Percentiles rank a stretch among this genome's conserved stretches.
Conservation (phyloP, 2,888 invertebrate genomes). For the Polyommatus icarus region DNA sequence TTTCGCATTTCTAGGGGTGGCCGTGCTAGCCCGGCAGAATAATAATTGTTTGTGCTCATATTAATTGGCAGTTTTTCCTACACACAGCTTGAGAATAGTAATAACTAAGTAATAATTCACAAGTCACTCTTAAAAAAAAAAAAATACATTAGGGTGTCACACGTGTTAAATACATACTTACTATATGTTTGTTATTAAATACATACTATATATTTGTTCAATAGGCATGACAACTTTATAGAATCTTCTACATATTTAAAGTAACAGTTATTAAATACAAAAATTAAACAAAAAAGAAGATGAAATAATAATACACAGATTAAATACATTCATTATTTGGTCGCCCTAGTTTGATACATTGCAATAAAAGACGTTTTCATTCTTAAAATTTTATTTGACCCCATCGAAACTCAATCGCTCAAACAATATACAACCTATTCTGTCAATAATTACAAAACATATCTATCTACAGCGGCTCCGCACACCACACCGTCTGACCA, state of each 20-base stretch:
- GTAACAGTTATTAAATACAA: too few relatives aligned
- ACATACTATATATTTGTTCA: too few relatives aligned
- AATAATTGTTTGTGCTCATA: too few relatives aligned
- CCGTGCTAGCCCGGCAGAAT: too few relatives aligned
- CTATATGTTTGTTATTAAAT: too few relatives aligned
- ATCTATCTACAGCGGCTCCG: slow-evolving; percentile 55
- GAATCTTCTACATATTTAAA: too few relatives aligned
- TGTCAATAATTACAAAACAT: slow-evolving; percentile 50
- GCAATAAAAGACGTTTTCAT: slow-evolving; percentile 47
- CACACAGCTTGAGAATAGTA: not conserved
- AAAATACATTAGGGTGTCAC: not conserved
- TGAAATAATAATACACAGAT: too few relatives aligned
- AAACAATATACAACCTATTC: slow-evolving; percentile 73
- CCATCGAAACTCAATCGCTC: slow-evolving; percentile 73
- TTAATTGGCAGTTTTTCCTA: not conserved
- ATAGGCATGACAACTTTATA: too few relatives aligned
- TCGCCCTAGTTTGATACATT: not conserved
- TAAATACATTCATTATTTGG: not conserved
- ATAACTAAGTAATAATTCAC: too few relatives aligned
- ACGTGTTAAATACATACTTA: too few relatives aligned
- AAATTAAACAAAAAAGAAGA: too few relatives aligned
- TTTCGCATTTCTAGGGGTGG: too few relatives aligned
- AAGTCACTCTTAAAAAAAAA: not conserved
- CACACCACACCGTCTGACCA: slow-evolving; percentile 21
- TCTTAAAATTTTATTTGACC: slow-evolving; percentile 79